Percentiles rank a stretch among this genome's conserved stretches.
Evolutionary conservation across 2,113 vertebrate genomes (phyloP).

Genomic region (Motacilla alba): DNA sequence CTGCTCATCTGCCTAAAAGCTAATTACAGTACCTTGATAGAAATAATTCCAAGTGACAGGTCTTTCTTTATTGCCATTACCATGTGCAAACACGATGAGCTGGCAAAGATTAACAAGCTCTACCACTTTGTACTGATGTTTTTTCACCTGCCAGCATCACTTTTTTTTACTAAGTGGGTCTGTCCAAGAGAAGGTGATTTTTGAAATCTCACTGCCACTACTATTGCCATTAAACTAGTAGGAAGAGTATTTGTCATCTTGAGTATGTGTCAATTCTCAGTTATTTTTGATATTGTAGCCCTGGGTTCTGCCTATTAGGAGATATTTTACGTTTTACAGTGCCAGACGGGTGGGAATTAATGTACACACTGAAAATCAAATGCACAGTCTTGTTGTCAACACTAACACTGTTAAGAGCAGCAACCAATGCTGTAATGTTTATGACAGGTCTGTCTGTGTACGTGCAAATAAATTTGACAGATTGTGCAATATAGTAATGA

Average conservation of each 20-base stretch:
- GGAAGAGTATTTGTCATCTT: background rate
- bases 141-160: background rate
- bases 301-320: background rate
- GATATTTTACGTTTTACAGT: background rate
- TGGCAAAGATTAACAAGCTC: background rate
- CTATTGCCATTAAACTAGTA: background rate
- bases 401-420: background rate
- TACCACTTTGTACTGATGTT: background rate
- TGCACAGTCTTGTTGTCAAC: background rate
- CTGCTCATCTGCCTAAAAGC: background rate
- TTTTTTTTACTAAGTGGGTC: background rate
- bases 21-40: background rate
- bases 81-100: background rate
- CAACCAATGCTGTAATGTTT: background rate
- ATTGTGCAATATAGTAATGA: background rate
- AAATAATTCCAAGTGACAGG: background rate
- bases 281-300: background rate
- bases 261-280: background rate
- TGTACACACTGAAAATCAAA: background rate
- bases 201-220: background rate
- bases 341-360: background rate
- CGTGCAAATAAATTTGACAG: background rate
- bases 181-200: background rate
- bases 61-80: background rate
- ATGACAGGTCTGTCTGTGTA: background rate